A percentile compares a stretch with the other conserved stretches of the same genome.
Conservation (phyloP, 2,797 vertebrate genomes). For the Rallus crepitans region DNA sequence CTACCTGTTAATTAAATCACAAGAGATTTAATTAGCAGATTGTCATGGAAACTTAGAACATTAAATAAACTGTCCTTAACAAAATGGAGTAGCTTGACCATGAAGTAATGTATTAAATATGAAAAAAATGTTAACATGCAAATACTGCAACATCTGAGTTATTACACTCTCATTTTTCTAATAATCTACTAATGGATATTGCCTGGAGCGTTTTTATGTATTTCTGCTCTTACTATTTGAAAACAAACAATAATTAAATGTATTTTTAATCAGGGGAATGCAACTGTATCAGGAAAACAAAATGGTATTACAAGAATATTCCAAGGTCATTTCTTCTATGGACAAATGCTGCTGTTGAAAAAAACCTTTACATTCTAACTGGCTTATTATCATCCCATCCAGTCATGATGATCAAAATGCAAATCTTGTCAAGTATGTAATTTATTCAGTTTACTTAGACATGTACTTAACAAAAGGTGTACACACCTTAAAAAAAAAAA, state of each 20-base stretch:
- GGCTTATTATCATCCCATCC: background rate
- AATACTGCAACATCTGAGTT: background rate
- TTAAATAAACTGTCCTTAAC: background rate
- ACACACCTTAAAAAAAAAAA: background rate
- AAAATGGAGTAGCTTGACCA: background rate
- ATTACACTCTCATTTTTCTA: background rate
- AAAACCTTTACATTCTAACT: background rate
- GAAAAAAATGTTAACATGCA: background rate
- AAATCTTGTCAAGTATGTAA: background rate
- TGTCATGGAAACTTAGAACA: background rate
- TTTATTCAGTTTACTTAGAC: background rate
- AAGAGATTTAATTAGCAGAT: constrained; percentile 7
- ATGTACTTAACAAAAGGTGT: background rate
- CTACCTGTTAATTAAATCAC: constrained; percentile 34
- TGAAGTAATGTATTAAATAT: background rate
- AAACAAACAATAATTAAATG: background rate
- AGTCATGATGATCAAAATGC: background rate
- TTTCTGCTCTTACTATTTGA: background rate
- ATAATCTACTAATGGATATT: background rate
- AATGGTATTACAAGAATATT: background rate
- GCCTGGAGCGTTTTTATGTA: background rate
- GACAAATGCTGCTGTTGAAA: background rate
- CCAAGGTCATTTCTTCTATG: background rate
- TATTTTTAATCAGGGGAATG: background rate
- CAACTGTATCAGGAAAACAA: background rate